These are phyloP conservation scores for Oikopleura dioica DNA, from an alignment of 23 tunicate species.

Conservation along the genomic window DNA sequence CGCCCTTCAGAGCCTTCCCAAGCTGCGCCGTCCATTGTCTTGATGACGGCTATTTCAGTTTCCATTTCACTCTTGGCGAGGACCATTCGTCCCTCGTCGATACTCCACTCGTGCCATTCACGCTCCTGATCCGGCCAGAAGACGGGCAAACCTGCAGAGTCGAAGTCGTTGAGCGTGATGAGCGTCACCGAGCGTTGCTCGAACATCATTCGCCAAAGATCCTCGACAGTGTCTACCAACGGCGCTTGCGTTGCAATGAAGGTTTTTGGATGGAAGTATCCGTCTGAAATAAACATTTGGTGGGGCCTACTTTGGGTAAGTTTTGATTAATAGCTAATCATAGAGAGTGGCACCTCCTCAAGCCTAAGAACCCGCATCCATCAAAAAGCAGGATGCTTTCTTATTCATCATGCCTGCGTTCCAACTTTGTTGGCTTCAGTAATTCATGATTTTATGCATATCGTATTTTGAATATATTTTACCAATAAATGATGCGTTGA, in stretches of 20 bases:
- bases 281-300: conserved; percentile 4
- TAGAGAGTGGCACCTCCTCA: too few species aligned
- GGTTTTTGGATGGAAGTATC: not conserved
- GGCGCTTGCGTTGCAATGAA: not conserved
- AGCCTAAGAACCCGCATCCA: too few species aligned
- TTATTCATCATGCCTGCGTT: too few species aligned
- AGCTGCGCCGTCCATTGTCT: not conserved
- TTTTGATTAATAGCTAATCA: too few species aligned
- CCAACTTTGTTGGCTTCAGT: too few species aligned
- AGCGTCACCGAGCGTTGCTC: not conserved
- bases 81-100: not conserved
- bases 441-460: too few species aligned
- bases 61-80: not conserved
- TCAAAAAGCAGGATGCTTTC: too few species aligned
- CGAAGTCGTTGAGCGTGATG: not conserved
- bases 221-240: not conserved
- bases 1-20: conserved; percentile 5
- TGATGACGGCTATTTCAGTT: not conserved
- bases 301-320: too few species aligned
- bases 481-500: conserved; percentile 83
- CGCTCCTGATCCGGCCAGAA: not conserved
- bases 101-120: conserved; percentile 13
- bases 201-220: not conserved
- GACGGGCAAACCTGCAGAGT: not conserved
- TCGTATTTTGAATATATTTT: too few species aligned